Conservation (phyloP, 2,113 vertebrate genomes). For the Dasyurus viverrinus region DNA sequence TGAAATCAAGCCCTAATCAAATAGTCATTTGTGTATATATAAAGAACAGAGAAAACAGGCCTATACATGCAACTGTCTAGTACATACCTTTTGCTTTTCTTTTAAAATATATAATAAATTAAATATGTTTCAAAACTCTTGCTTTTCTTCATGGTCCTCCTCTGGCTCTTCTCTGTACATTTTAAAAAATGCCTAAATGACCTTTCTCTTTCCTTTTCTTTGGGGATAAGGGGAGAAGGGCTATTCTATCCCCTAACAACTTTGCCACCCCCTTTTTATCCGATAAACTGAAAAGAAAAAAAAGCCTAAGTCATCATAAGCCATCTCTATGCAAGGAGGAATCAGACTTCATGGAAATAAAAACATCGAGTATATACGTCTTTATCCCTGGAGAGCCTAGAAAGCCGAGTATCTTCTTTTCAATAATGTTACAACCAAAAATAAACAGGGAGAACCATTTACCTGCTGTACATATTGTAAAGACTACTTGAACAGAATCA, state of each 20-base stretch:
- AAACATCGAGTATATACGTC: neutral
- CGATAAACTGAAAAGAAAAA: neutral
- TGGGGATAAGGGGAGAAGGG: neutral
- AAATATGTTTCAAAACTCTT: neutral
- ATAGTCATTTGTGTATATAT: neutral
- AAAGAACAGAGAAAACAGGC: neutral
- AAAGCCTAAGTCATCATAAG: neutral
- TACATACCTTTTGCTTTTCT: neutral
- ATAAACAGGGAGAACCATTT: conserved; percentile 61
- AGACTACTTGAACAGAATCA: conserved; percentile 99
- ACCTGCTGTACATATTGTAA: conserved; percentile 99
- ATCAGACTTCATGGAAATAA: conserved; percentile 1
- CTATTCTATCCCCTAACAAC: neutral
- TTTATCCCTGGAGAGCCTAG: conserved; percentile 41
- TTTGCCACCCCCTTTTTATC: neutral
- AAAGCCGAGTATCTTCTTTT: conserved; percentile 12
- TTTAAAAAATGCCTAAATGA: neutral
- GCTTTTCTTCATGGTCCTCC: neutral
- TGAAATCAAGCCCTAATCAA: neutral
- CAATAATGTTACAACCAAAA: neutral
- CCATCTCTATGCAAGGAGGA: neutral
- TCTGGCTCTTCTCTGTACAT: neutral
- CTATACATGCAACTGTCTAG: neutral
- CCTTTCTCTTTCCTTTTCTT: neutral
- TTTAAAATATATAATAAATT: neutral